These are phyloP conservation scores for Conus betulinus DNA, from an alignment of 1,140 invertebrate genomes.

Conservation along the genomic window DNA sequence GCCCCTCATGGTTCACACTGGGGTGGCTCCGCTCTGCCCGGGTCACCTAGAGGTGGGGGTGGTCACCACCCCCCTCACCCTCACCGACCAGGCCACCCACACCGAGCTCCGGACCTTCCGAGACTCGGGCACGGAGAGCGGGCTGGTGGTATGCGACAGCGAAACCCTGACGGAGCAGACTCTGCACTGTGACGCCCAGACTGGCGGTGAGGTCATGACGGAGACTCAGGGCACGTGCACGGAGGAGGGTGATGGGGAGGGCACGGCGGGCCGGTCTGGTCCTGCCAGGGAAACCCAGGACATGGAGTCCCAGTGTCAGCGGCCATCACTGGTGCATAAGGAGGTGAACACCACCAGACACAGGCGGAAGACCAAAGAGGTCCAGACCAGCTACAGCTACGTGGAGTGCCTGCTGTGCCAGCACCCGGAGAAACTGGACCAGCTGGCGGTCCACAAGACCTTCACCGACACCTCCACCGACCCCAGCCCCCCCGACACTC, in stretches of 20 bases:
- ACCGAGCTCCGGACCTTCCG: constrained; percentile 58
- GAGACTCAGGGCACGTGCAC: constrained; percentile 57
- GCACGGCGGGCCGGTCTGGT: constrained; percentile 15
- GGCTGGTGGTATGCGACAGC: constrained; percentile 57
- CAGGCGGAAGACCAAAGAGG: constrained; percentile 35
- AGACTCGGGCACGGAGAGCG: constrained; percentile 60
- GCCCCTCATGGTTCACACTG: constrained; percentile 64
- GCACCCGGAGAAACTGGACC: constrained; percentile 17
- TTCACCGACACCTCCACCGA: constrained; percentile 51
- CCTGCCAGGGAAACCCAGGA: constrained; percentile 20
- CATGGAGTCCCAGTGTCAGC: constrained; percentile 22
- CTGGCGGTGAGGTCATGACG: constrained; percentile 51
- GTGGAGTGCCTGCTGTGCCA: constrained; percentile 40
- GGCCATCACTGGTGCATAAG: neutral
- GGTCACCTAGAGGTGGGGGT: constrained; percentile 63
- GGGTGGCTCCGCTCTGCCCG: constrained; percentile 61
- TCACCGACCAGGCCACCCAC: constrained; percentile 64
- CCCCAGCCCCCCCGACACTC: constrained; percentile 43
- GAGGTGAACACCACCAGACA: constrained; percentile 30
- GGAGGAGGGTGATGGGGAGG: constrained; percentile 40
- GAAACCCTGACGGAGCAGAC: constrained; percentile 67
- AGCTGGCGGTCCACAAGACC: neutral
- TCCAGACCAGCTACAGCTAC: constrained; percentile 35
- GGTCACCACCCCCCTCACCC: constrained; percentile 58
- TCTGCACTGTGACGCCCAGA: constrained; percentile 62